Evolutionary conservation across 2,797 vertebrate species (phyloP).

Genomic region (Dromococcyx pavoninus): DNA sequence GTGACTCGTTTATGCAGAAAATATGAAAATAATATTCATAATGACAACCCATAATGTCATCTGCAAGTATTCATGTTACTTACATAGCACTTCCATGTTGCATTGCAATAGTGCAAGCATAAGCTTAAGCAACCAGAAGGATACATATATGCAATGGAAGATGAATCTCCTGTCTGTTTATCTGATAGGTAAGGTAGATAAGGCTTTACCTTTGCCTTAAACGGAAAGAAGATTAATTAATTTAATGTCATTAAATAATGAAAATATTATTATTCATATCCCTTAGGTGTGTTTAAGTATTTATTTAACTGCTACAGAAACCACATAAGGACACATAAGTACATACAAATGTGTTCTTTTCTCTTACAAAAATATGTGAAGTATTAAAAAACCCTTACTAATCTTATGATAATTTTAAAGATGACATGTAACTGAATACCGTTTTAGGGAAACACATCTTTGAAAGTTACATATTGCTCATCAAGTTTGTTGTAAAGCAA

Average conservation of each 20-base stretch:
- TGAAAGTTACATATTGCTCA: background rate
- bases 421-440: background rate
- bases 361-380: background rate
- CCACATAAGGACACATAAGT: background rate
- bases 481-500: background rate
- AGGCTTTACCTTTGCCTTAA: background rate
- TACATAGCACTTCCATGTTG: background rate
- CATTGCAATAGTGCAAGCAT: background rate
- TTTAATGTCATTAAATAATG: background rate
- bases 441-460: background rate
- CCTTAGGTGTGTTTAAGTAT: background rate
- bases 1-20: background rate
- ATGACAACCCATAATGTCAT: background rate
- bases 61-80: background rate
- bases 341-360: background rate
- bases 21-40: background rate
- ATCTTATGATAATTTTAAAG: background rate
- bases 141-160: background rate
- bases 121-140: background rate
- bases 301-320: background rate
- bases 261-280: background rate
- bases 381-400: background rate
- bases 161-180: background rate
- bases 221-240: background rate
- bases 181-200: background rate